Percentiles rank a stretch among this genome's conserved stretches.
Conservation (phyloP, 2,113 vertebrate species). For the Sander lucioperca region DNA sequence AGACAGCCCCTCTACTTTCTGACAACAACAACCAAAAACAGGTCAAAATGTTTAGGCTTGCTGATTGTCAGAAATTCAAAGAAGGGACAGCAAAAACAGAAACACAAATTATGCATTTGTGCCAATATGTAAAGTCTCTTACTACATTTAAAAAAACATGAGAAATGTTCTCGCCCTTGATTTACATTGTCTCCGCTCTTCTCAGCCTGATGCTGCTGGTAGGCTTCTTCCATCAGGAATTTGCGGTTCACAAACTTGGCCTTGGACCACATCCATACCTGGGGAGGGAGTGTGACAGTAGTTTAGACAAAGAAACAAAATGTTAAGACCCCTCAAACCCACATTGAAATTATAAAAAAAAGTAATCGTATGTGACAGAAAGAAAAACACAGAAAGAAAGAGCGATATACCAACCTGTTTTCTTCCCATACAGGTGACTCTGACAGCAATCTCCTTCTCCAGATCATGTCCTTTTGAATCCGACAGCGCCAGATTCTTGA, state of each 20-base stretch:
- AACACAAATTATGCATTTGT: not conserved
- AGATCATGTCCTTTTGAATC: constrained; percentile 90
- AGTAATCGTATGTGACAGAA: not conserved
- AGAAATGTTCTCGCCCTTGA: not conserved
- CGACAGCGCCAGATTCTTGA: constrained; percentile 90
- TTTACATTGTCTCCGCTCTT: constrained; percentile 60
- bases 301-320: not conserved
- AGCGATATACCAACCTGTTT: constrained; percentile 78
- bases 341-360: not conserved
- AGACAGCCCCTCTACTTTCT: constrained; percentile 53
- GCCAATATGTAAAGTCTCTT: not conserved
- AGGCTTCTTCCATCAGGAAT: constrained; percentile 92
- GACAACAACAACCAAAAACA: constrained; percentile 4
- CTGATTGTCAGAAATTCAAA: not conserved
- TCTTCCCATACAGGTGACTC: constrained; percentile 81
- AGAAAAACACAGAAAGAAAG: not conserved
- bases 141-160: not conserved
- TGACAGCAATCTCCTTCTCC: constrained; percentile 88
- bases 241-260: constrained; percentile 93
- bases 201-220: constrained; percentile 84
- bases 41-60: not conserved
- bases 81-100: not conserved
- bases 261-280: constrained; percentile 95
- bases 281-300: constrained; percentile 17
- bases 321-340: not conserved